These are phyloP conservation scores for Doris montereyensis DNA, from an alignment of 2,888 invertebrate species.

Conservation along the genomic window DNA sequence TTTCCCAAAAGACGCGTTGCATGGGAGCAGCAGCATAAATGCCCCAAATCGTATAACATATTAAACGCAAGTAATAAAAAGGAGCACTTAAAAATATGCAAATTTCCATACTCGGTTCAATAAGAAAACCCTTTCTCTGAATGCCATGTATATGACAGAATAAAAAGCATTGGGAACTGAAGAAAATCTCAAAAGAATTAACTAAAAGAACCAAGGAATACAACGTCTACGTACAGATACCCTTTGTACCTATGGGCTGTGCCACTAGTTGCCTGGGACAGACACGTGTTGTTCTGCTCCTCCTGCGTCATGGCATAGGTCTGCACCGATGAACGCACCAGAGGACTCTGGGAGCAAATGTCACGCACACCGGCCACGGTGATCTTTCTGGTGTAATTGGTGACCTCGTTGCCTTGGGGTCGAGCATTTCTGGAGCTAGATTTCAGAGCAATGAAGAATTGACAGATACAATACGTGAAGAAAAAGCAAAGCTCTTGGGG, in stretches of 20 bases:
- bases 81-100: too few species aligned
- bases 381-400: constrained; percentile 29
- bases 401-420: constrained; percentile 65
- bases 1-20: too few species aligned
- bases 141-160: too few species aligned
- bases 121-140: background rate
- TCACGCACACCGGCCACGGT: constrained; percentile 46
- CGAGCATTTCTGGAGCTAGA: constrained; percentile 73
- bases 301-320: constrained; percentile 66
- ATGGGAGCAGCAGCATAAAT: too few species aligned
- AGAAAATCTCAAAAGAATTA: constrained; percentile 19
- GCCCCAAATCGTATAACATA: too few species aligned
- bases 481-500: too few species aligned
- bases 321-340: constrained; percentile 57
- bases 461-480: too few species aligned
- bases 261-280: constrained; percentile 52
- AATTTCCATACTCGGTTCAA: background rate
- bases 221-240: constrained; percentile 43
- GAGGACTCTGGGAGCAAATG: too few species aligned
- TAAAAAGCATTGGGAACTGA: background rate
- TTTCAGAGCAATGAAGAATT: too few species aligned
- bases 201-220: background rate
- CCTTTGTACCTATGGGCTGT: constrained; percentile 57
- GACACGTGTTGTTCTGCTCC: constrained; percentile 65
- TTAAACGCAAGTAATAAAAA: too few species aligned